Percentiles rank a stretch among this genome's conserved stretches.
Conservation (phyloP, 2,797 vertebrate genomes). For the Toxotes lorentzi region DNA sequence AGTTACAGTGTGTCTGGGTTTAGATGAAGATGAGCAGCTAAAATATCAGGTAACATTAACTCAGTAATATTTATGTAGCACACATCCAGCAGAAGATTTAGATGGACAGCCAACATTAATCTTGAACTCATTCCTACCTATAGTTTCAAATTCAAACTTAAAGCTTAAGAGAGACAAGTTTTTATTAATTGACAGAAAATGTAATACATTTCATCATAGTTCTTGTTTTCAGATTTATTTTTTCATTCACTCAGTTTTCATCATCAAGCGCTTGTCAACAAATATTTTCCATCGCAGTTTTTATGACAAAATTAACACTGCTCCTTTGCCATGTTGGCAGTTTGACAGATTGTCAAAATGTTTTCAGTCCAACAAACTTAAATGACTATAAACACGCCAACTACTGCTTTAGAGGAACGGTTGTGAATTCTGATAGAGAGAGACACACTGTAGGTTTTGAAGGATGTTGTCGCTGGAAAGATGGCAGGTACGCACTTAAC, state of each 20-base stretch:
- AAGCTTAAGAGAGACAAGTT: background rate
- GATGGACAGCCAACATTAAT: background rate
- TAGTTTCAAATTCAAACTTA: background rate
- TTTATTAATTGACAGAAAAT: too few relatives aligned
- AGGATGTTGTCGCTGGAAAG: background rate
- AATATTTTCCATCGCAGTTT: too few relatives aligned
- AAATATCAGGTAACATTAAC: background rate
- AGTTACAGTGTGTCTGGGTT: background rate
- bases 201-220: too few relatives aligned
- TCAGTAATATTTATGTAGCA: background rate
- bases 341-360: too few relatives aligned
- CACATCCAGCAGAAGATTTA: conserved; percentile 4
- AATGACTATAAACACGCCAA: background rate
- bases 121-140: too few relatives aligned
- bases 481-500: background rate
- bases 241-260: too few relatives aligned
- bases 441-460: background rate
- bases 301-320: too few relatives aligned
- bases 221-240: background rate
- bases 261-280: too few relatives aligned
- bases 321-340: too few relatives aligned
- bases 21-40: conserved; percentile 7
- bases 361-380: too few relatives aligned
- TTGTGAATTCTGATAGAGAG: conserved; percentile 13
- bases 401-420: background rate